Evolutionary conservation across 2,888 invertebrate species (phyloP).

Genomic region (Epinotia demarniana): DNA sequence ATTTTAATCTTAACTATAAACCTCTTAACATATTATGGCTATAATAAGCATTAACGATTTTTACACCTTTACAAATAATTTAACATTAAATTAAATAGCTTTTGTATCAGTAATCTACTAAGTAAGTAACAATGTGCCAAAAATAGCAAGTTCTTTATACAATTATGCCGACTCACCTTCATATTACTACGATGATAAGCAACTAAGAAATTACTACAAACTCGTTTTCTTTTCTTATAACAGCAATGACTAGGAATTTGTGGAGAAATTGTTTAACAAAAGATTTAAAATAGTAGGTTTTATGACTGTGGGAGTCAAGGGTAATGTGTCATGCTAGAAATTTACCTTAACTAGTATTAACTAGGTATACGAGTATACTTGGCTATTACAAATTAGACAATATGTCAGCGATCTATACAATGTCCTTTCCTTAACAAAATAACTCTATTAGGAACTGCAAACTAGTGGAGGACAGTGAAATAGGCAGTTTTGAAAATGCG

Average conservation of each 20-base stretch:
- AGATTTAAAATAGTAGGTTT: constrained; percentile 14
- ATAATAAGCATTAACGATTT: constrained; percentile 19
- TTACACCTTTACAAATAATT: constrained; percentile 16
- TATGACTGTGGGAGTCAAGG: constrained; percentile 15
- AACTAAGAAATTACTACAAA: constrained; percentile 36
- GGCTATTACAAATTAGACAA: background rate
- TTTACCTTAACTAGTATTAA: background rate
- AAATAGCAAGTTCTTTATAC: constrained; percentile 32
- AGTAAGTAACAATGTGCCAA: constrained; percentile 36
- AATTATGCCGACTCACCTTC: constrained; percentile 28
- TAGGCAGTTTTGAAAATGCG: too few relatives aligned
- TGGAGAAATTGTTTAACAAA: constrained; percentile 42
- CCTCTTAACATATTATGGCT: background rate
- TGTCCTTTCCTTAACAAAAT: background rate
- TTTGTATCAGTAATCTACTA: constrained; percentile 27
- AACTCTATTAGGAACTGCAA: background rate
- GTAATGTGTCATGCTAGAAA: background rate
- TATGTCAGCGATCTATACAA: background rate
- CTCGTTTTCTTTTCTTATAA: constrained; percentile 34
- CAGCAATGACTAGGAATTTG: constrained; percentile 22
- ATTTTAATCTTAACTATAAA: constrained; percentile 4
- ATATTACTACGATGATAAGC: constrained; percentile 33
- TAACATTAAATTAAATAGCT: constrained; percentile 24
- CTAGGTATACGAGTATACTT: too few relatives aligned
- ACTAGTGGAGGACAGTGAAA: too few relatives aligned